Conservation (phyloP, 2,797 vertebrate species). For the Bradypodion ventrale region DNA sequence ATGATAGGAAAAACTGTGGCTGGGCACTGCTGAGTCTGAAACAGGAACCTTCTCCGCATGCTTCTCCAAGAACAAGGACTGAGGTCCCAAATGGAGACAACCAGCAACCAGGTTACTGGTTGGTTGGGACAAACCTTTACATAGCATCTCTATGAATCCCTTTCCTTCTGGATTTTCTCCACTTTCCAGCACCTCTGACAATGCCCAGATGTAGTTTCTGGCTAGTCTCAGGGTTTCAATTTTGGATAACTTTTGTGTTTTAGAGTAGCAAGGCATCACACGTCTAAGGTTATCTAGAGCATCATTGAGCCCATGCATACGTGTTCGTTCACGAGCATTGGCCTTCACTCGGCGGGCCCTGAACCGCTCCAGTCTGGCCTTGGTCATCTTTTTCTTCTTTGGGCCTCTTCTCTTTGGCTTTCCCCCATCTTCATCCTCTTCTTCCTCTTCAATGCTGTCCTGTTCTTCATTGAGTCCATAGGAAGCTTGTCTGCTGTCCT, state of each 20-base stretch:
- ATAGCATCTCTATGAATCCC: constrained; percentile 94
- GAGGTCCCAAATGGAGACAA: constrained; percentile 88
- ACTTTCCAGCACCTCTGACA: constrained; percentile 92
- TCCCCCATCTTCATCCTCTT: constrained; percentile 83
- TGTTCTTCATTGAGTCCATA: constrained; percentile 73
- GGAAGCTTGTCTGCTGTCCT: constrained; percentile 68
- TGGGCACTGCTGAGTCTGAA: constrained; percentile 74
- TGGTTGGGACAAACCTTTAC: constrained; percentile 95
- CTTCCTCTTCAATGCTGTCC: constrained; percentile 78
- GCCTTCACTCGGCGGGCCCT: constrained; percentile 89
- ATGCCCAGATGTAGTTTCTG: constrained; percentile 97
- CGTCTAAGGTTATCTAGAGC: constrained; percentile 90
- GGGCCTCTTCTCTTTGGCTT: constrained; percentile 92
- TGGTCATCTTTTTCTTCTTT: constrained; percentile 99
- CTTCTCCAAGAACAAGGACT: constrained; percentile 82
- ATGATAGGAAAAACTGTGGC: constrained; percentile 87
- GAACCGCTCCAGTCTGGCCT: constrained; percentile 91
- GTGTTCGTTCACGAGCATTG: constrained; percentile 91
- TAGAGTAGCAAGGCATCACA: constrained; percentile 99
- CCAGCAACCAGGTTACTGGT: constrained; percentile 97
- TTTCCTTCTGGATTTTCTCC: constrained; percentile 89
- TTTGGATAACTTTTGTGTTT: constrained; percentile 96
- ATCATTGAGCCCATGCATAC: constrained; percentile 96
- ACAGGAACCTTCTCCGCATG: constrained; percentile 82
- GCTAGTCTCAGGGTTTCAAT: constrained; percentile 95